These are phyloP conservation scores for Schizaphis graminum DNA, from an alignment of 2,888 invertebrate genomes.

Conservation along the genomic window DNA sequence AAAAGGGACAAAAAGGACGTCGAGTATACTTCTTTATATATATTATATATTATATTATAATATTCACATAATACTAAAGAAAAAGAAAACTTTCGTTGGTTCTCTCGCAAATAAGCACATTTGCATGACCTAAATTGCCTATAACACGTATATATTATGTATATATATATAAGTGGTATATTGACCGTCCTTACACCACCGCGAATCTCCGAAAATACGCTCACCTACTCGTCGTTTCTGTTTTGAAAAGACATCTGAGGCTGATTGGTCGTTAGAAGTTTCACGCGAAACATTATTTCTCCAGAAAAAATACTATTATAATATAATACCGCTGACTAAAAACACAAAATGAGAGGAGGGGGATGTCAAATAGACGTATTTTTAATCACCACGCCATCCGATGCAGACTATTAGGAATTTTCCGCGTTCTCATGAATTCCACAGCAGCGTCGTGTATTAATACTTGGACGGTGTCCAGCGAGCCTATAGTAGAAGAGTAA, in stretches of 20 bases:
- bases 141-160: background rate
- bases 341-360: background rate
- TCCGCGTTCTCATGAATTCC: constrained; percentile 53
- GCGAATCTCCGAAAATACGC: background rate
- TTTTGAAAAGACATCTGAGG: background rate
- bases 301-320: background rate
- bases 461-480: constrained; percentile 38
- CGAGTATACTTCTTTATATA: background rate
- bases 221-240: background rate
- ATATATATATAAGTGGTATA: background rate
- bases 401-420: constrained; percentile 51
- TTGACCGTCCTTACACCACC: background rate
- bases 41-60: background rate
- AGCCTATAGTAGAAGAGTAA: background rate
- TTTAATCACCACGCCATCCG: constrained; percentile 45
- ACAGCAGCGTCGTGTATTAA: background rate
- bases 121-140: background rate
- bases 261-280: background rate
- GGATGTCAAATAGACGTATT: constrained; percentile 44
- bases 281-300: background rate
- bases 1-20: background rate
- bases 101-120: background rate
- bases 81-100: background rate
- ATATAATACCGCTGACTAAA: background rate
- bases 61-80: background rate